Evolutionary conservation across 35 echinoderm and acorn worm species (phyloP), one percentile per base, ranked within the genome.

Genomic region (Apostichopus parvimensis): DNA sequence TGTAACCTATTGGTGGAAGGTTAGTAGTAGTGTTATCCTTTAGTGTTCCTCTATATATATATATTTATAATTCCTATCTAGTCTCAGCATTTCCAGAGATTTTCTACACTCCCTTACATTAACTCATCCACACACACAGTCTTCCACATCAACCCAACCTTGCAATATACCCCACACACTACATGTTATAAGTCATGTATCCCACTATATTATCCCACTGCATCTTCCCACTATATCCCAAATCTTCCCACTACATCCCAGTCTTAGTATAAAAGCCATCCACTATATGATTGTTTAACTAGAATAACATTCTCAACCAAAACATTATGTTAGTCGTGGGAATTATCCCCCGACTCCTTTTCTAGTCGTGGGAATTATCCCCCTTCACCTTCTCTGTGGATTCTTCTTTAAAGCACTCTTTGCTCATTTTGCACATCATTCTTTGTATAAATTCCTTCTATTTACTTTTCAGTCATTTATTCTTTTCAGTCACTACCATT

Each of bases 1-100:
- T 93, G 89, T 34, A 87, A 96, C 57, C 73, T 99, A 9, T 71
- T 86, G 53, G 97, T 99, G 7, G 91, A 92, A 93, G 93, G 97
- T 98, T 93, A 78, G 87, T 91, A 45, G 1, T 45, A 45, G 34
- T 4, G 34, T 45, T 45, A 45, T 45, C 77, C 21, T 78, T 78
- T 78, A 21, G 23, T 78, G 23, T 14, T 72, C 12, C 68, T 72
- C n/a, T 72, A 2, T 45, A 2, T 45, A 45, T 57, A 10, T 17
- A 10, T 34, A 34, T 17, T 6, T 57, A 83, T 83, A n/a, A 24
- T 12, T 83, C 18, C 14, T 45, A 13, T 52, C 4, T 9, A 34
- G 4, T 17, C 83, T 24, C 55, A 78, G 17, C 77, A 78, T 17
- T 45, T 9, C 34, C 77, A 8, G 17, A 24, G 17, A 78, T 9